Conservation (phyloP, 2,888 invertebrate species). For the Stenchaetothrips biformis region DNA sequence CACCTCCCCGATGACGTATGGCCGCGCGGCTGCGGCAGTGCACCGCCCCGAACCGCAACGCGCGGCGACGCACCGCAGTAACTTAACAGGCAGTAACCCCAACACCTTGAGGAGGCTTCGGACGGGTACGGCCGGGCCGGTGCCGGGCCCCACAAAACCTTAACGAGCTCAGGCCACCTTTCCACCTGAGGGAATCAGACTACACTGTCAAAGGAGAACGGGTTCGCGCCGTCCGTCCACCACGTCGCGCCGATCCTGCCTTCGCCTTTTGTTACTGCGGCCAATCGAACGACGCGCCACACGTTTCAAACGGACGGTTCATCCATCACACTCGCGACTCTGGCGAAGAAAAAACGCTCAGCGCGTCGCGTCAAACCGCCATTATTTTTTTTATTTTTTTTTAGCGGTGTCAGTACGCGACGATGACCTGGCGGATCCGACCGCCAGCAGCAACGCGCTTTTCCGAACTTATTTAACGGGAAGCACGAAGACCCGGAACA, state of each 20-base stretch:
- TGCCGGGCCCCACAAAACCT: constrained; percentile 8
- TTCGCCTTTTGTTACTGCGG: neutral
- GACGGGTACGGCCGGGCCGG: neutral
- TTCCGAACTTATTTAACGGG: no score
- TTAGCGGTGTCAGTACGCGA: no score
- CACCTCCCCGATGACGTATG: neutral
- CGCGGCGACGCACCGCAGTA: neutral
- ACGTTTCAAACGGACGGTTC: neutral
- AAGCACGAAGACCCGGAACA: no score
- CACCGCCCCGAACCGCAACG: neutral
- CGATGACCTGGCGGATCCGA: no score
- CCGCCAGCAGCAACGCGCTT: no score
- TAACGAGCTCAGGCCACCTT: constrained; percentile 16
- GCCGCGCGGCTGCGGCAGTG: neutral
- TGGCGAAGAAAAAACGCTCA: neutral
- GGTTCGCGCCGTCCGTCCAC: neutral
- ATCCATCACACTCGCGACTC: neutral
- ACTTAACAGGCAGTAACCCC: constrained; percentile 20
- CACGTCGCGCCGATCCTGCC: neutral
- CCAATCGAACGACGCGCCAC: no score
- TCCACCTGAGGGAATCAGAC: constrained; percentile 22
- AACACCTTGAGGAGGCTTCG: neutral
- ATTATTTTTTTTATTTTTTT: no score
- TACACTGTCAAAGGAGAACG: neutral
- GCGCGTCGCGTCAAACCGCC: neutral